Evolutionary conservation across 2,113 vertebrate genomes (phyloP).

Genomic region (Bombycilla garrulus): DNA sequence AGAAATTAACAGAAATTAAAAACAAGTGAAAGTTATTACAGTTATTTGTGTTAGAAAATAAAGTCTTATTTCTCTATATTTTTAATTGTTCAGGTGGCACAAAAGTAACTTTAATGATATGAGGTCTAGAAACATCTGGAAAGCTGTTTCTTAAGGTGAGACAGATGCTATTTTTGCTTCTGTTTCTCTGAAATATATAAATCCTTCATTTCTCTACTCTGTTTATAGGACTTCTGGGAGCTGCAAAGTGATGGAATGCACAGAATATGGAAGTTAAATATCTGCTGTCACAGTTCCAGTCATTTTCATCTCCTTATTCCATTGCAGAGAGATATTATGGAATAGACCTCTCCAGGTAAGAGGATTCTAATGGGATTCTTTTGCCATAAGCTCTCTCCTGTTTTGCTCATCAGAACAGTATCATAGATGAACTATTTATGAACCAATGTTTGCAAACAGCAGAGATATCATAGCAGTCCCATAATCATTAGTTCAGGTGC

Average conservation of each 20-base stretch:
- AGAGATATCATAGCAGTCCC: not conserved
- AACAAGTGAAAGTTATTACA: not conserved
- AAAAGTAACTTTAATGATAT: not conserved
- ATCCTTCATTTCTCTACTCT: not conserved
- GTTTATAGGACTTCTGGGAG: not conserved
- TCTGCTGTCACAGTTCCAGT: not conserved
- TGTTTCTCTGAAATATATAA: not conserved
- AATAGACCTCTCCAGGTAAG: not conserved
- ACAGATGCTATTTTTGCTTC: not conserved
- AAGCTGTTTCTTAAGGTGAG: not conserved
- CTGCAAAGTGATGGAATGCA: not conserved
- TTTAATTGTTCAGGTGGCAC: not conserved
- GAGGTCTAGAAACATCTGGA: not conserved
- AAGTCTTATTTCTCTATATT: not conserved
- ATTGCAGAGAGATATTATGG: not conserved
- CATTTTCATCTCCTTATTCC: not conserved
- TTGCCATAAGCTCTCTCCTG: not conserved
- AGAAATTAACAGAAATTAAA: not conserved
- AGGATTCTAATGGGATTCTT: not conserved
- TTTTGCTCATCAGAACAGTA: not conserved
- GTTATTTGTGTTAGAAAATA: not conserved
- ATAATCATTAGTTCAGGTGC: not conserved
- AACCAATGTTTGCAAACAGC: not conserved
- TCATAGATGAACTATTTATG: not conserved
- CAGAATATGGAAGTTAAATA: not conserved